phyloP scores from a whole-genome alignment of 37 sponge, comb jelly and placozoan species.

The Eunapius fragilis region DNA sequence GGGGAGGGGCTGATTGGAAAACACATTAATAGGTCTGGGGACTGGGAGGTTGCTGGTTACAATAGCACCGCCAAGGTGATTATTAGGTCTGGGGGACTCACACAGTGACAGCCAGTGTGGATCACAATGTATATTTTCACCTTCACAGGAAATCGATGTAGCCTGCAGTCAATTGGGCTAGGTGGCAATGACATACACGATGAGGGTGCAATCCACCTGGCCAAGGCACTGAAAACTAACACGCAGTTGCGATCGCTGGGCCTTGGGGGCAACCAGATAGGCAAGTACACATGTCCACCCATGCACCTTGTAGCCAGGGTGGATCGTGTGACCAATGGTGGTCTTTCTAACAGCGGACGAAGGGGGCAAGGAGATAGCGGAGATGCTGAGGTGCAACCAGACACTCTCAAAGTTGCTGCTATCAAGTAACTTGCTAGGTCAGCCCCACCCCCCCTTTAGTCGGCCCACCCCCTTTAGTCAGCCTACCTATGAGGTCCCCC shows the following conservation, averaged over 20 bases:
- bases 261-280: slow-evolving; percentile 80
- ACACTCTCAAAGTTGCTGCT: slow-evolving; percentile 60
- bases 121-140: too few relatives aligned
- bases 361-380: slow-evolving; percentile 67
- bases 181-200: slow-evolving; percentile 89
- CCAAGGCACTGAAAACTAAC: slow-evolving; percentile 71
- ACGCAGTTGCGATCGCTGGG: slow-evolving; percentile 73
- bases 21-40: too few relatives aligned
- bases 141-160: slow-evolving; percentile 56
- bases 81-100: too few relatives aligned
- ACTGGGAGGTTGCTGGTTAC: too few relatives aligned
- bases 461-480: background rate
- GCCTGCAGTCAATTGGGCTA: slow-evolving; percentile 77
- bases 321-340: background rate
- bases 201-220: slow-evolving; percentile 74
- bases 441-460: too few relatives aligned
- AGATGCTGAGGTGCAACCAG: slow-evolving; percentile 69
- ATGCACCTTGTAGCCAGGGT: too few relatives aligned
- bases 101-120: too few relatives aligned
- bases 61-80: too few relatives aligned
- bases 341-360: slow-evolving; percentile 52
- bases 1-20: too few relatives aligned
- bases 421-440: slow-evolving; percentile 76
- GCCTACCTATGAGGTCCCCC: background rate
- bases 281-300: too few relatives aligned